Base-by-base conservation (phyloP, 2,113 vertebrate genomes). In the Ardeotis arabs region DNA sequence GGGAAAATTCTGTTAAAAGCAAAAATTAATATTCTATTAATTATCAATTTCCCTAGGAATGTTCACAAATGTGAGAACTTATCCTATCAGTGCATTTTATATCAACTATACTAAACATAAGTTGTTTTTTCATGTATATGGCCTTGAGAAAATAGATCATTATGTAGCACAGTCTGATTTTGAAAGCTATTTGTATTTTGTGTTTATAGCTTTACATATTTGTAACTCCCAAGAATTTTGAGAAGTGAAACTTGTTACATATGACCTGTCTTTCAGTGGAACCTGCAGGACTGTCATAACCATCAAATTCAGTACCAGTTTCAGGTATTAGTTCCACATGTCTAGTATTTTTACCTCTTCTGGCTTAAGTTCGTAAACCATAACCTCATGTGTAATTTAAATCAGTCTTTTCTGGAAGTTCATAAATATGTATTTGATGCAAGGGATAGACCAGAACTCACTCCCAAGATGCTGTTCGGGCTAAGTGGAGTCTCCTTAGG, bases 401-500 rank as follows among this genome's bases (percentile, higher is more conserved):
- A 93, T 81, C 88, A 85, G 68, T 80, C 87, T 80, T 96, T 95
- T 96, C 89, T 96, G 56, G 58, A 85, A 77, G 86, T 83, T 94
- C 93, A 97, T 97, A 95, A 97, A 91, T 87, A 93, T 96, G 81
- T 75, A 97, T 97, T 91, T 84, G 70, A 90, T 81, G 93, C 81
- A 96, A 95, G 73, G 95, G 81, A 70, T 93, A 98, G 96, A 93
- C 93, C 80, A 95, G 89, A 90, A 87, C 88, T 90, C 18, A 86
- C 74, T 97, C 97, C 96, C 97, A 97, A 97, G 89, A 97, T 97
- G 95, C 95, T 97, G 83, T 96, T 98, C 53, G 87, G 76, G 73
- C 86, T 98, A 96, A 98, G 95, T 97, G 92, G 95, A 95, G 94
- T 96, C 92, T 98, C 97, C 91, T 98, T 86, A 93, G 97, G 96